phyloP scores from a whole-genome alignment of 2,797 vertebrate species.

The Mormyrus proboscirostris region DNA sequence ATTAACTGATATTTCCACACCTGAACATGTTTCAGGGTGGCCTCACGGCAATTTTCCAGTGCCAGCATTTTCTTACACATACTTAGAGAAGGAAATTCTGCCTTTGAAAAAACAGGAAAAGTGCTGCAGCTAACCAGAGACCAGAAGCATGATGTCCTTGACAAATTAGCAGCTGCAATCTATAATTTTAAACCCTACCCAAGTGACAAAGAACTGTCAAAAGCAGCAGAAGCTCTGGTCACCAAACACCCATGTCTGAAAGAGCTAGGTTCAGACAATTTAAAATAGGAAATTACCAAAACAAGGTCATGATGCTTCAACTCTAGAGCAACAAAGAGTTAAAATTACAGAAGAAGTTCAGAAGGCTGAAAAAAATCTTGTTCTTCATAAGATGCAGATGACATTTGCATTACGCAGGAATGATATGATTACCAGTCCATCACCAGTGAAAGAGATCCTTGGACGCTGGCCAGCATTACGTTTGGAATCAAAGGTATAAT shows the following conservation, averaged over 20 bases:
- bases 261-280: slow-evolving; percentile 28
- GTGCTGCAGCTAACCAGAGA: slow-evolving; percentile 25
- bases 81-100: slow-evolving; percentile 22
- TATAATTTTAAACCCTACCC: slow-evolving; percentile 34
- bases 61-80: background rate
- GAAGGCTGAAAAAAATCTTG: background rate
- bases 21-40: background rate
- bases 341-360: background rate
- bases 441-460: background rate
- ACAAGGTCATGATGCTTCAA: background rate
- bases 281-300: background rate
- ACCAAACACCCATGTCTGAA: slow-evolving; percentile 33
- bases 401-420: background rate
- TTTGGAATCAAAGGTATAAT: background rate
- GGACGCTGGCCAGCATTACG: background rate
- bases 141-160: slow-evolving; percentile 36
- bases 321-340: background rate
- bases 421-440: background rate
- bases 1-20: background rate
- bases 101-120: slow-evolving; percentile 20
- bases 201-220: slow-evolving; percentile 25
- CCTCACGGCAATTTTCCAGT: background rate
- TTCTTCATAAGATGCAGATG: background rate
- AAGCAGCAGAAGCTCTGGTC: slow-evolving; percentile 32
- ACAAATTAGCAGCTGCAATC: slow-evolving; percentile 29